Evolutionary conservation across 2,113 vertebrate species (phyloP), one percentile per base, ranked within the genome.

Genomic region (Phyllostomus discolor): DNA sequence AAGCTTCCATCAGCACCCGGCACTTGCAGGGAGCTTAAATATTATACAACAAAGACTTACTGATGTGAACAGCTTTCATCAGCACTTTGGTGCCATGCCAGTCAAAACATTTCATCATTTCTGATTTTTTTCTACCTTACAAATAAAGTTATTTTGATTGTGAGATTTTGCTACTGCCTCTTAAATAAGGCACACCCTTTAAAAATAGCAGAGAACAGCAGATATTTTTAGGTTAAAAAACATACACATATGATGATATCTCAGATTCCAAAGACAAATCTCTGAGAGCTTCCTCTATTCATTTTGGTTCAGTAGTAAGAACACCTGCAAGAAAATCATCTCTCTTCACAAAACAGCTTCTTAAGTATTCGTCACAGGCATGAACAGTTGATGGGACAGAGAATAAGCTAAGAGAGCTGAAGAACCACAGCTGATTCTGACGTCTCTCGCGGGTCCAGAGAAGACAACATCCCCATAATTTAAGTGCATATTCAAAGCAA

Each of bases 211-310:
- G 81, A 89, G 84, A 76, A 81, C 3, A 26, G 72, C 67, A 72
- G 57, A 12, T 90, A 96, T 92, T 95, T 95, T 96, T 94, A 96
- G 91, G 28, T 81, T 94, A 12, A 46, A 87, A 96, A 69, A 75
- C 24, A 62, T 50, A 62, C 14, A 91, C 17, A 82, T 11, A 26
- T 2, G 41, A 24, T 83, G 38, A 70, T 78, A 41, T 73, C 91
- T 92, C 33, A 28, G 83, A 94, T 82, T 81, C 90, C 33, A 62
- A 54, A 84, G 62, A n/a, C 66, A 78, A 62, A 38, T 11, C n/a
- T 91, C 85, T 64, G 70, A 22, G 14, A 88, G 16, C 7, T 85
- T 95, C 85, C 67, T 48, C 72, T 66, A 31, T 43, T 85, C 62
- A 79, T 76, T 66, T 90, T 52, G 67, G 76, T 35, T 91, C 69